Percentiles rank a stretch among this genome's conserved stretches.
phyloP scores from a whole-genome alignment of 92 coral and sea anemone species.

The Porites cylindrica region DNA sequence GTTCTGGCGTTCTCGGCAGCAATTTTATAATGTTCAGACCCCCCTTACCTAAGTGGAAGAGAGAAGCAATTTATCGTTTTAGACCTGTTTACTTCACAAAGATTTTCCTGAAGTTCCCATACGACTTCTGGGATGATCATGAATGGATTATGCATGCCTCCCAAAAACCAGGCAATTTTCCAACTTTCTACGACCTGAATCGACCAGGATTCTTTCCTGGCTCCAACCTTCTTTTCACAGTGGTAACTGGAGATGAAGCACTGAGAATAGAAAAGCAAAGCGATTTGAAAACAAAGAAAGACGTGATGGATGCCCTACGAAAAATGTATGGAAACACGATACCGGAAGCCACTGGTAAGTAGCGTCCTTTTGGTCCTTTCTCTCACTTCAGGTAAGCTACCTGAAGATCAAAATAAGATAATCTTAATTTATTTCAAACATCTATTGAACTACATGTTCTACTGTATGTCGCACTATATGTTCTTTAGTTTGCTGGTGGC shows the following conservation, averaged over 20 bases:
- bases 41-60: neutral
- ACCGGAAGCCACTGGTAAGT: neutral
- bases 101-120: slow-evolving; percentile 10
- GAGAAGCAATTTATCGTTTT: slow-evolving; percentile 10
- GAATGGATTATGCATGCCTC: slow-evolving; percentile 6
- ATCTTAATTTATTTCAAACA: no score
- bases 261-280: neutral
- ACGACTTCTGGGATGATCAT: neutral
- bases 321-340: neutral
- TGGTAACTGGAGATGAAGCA: neutral
- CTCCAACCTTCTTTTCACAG: neutral
- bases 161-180: neutral
- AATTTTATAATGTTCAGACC: neutral
- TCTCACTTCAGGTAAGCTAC: no score
- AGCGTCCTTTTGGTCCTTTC: neutral
- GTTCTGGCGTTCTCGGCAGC: neutral
- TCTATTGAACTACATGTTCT: no score
- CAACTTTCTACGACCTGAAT: neutral
- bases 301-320: neutral
- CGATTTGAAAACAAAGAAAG: neutral
- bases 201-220: neutral
- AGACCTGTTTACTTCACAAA: neutral
- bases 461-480: no score
- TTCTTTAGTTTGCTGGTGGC: no score
- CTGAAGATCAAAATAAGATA: no score